A percentile compares a stretch with the other conserved stretches of the same genome.
phyloP scores from a whole-genome alignment of 1,140 invertebrate species.

The Helicoverpa zea region DNA sequence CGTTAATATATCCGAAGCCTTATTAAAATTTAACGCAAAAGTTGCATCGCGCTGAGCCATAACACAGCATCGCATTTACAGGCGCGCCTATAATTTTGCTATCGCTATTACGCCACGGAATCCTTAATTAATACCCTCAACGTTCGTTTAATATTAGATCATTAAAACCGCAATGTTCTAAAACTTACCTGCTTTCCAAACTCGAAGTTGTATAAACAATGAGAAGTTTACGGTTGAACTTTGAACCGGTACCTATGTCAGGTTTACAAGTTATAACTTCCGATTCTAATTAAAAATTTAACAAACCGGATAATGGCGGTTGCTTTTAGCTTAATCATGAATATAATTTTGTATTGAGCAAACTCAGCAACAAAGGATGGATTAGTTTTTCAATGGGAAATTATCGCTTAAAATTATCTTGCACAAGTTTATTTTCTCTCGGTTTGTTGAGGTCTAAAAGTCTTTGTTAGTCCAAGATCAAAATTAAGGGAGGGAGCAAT shows the following conservation, averaged over 20 bases:
- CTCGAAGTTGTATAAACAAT: slow-evolving; percentile 83
- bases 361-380: slow-evolving; percentile 31
- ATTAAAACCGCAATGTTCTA: slow-evolving; percentile 84
- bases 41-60: slow-evolving; percentile 40
- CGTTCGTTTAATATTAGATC: slow-evolving; percentile 85
- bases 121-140: slow-evolving; percentile 83
- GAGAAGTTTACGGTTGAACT: slow-evolving; percentile 79
- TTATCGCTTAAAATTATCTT: slow-evolving; percentile 25
- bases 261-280: slow-evolving; percentile 76
- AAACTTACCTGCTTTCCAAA: slow-evolving; percentile 82
- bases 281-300: slow-evolving; percentile 83
- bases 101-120: slow-evolving; percentile 74
- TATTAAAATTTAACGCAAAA: slow-evolving; percentile 50
- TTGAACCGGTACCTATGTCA: slow-evolving; percentile 78
- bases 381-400: slow-evolving; percentile 19
- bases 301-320: slow-evolving; percentile 68
- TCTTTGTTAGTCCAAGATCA: background rate
- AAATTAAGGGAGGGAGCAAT: background rate
- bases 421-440: background rate
- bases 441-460: slow-evolving; percentile 1
- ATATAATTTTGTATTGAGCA: slow-evolving; percentile 58
- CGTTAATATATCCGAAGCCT: slow-evolving; percentile 35
- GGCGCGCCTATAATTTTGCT: slow-evolving; percentile 63
- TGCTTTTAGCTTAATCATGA: slow-evolving; percentile 61
- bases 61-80: slow-evolving; percentile 46